Conservation (phyloP, 2,797 vertebrate genomes). For the Cynodonichthys magdalenae region DNA sequence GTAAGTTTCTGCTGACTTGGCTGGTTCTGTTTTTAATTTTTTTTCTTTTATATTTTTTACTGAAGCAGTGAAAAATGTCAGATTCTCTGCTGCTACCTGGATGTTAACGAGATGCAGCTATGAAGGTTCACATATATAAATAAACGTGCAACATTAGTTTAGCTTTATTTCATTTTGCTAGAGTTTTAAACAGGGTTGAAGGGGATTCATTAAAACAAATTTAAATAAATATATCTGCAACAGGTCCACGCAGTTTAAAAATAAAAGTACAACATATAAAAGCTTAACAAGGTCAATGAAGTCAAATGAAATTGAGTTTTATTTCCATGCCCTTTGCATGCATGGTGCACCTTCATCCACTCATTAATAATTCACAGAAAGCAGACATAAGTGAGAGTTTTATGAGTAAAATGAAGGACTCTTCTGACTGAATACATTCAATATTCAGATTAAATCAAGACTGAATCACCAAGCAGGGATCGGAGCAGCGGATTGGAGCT, state of each 20-base stretch:
- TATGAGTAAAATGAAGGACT: conserved; percentile 13
- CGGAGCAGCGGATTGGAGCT: not conserved
- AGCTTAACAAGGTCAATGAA: conserved; percentile 28
- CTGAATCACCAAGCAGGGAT: conserved; percentile 18
- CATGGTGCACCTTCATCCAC: conserved; percentile 1
- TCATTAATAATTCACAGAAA: conserved; percentile 26
- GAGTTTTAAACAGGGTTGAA: not conserved
- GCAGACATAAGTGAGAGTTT: conserved; percentile 19
- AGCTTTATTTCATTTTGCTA: not conserved
- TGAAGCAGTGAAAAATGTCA: too few species aligned
- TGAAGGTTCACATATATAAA: not conserved
- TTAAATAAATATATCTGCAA: not conserved
- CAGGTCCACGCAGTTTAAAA: conserved; percentile 9
- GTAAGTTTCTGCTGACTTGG: too few species aligned
- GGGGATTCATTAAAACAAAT: not conserved
- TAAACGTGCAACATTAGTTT: not conserved
- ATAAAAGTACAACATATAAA: conserved; percentile 21
- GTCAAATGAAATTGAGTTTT: conserved; percentile 24
- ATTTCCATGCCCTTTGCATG: conserved; percentile 19
- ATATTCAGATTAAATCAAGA: conserved; percentile 18
- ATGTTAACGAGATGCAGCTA: not conserved
- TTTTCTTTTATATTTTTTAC: not conserved
- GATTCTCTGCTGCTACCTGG: not conserved
- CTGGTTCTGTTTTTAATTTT: too few species aligned
- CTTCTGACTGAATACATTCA: conserved; percentile 18